phyloP scores from a whole-genome alignment of 1,140 invertebrate genomes.

The Eumeta japonica region DNA sequence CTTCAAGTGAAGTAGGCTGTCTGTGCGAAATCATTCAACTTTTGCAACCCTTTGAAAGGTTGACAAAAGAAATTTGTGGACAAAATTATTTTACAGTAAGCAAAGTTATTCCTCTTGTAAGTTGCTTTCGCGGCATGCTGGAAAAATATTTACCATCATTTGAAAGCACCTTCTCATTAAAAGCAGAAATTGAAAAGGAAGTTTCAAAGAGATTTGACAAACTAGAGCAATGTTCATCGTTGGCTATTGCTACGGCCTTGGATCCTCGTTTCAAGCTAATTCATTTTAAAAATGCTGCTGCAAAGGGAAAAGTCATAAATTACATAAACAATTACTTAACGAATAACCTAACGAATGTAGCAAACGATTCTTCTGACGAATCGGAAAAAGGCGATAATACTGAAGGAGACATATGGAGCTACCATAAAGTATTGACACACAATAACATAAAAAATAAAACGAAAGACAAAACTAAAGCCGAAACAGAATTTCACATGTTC shows the following conservation, averaged over 20 bases:
- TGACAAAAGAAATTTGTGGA: conserved; percentile 39
- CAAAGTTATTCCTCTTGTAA: too few relatives aligned
- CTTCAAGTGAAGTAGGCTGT: too few relatives aligned
- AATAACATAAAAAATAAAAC: conserved; percentile 3
- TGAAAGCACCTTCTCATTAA: conserved; percentile 14
- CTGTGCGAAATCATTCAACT: too few relatives aligned
- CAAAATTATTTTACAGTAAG: too few relatives aligned
- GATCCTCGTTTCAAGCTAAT: conserved; percentile 20
- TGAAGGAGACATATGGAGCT: conserved; percentile 9
- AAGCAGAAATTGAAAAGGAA: conserved; percentile 16
- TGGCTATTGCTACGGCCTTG: conserved; percentile 10
- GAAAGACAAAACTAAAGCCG: conserved; percentile 3
- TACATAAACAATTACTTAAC: conserved; percentile 10
- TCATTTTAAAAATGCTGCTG: conserved; percentile 17
- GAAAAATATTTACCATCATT: conserved; percentile 8
- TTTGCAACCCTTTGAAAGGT: conserved; percentile 32
- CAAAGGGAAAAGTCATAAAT: conserved; percentile 13
- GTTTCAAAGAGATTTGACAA: conserved; percentile 17
- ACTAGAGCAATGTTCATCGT: conserved; percentile 14
- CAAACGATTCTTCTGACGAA: conserved; percentile 10
- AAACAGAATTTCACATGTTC: conserved; percentile 8
- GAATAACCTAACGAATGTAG: conserved; percentile 6
- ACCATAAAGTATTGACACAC: conserved; percentile 11
- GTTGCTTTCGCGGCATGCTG: conserved; percentile 34
- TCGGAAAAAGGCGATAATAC: conserved; percentile 8